Percentiles rank a stretch among this genome's conserved stretches.
Conservation (phyloP, 2,888 invertebrate genomes). For the Leucophenga montana region DNA sequence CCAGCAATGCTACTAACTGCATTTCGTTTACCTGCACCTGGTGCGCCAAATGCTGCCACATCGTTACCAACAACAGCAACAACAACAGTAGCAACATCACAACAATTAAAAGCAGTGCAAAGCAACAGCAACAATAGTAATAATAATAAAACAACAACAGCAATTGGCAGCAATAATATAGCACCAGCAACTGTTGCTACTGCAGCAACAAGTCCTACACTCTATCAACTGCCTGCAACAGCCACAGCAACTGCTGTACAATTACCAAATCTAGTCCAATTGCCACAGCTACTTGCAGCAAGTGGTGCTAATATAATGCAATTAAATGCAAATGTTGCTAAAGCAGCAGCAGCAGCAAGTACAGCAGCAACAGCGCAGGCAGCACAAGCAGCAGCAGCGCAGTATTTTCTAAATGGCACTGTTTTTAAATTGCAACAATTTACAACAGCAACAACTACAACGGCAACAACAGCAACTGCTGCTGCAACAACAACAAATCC, state of each 20-base stretch:
- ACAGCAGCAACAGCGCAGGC: conserved; percentile 62
- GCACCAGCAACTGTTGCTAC: no score
- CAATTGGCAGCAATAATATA: conserved; percentile 24
- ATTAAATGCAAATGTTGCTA: conserved; percentile 61
- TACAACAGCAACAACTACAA: conserved; percentile 68
- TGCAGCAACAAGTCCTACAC: conserved; percentile 64
- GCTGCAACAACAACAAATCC: conserved; percentile 61
- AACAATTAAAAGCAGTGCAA: conserved; percentile 34
- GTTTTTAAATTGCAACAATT: conserved; percentile 72
- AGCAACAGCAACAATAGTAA: conserved; percentile 37
- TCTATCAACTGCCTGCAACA: conserved; percentile 75
- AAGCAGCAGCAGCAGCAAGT: conserved; percentile 66
- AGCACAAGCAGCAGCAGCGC: conserved; percentile 68
- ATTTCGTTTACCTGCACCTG: conserved; percentile 74
- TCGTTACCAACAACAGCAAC: conserved; percentile 31
- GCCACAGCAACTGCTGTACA: conserved; percentile 66
- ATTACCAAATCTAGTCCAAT: conserved; percentile 78
- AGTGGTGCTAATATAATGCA: conserved; percentile 74
- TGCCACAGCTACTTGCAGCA: conserved; percentile 77
- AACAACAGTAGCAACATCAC: conserved; percentile 62
- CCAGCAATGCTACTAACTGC: conserved; percentile 77
- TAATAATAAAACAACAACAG: conserved; percentile 40
- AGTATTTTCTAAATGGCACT: conserved; percentile 72
- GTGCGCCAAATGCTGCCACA: conserved; percentile 26
- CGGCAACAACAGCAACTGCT: conserved; percentile 66